These are phyloP conservation scores for Agrotis ipsilon DNA, from an alignment of 2,888 invertebrate species.

Conservation along the genomic window DNA sequence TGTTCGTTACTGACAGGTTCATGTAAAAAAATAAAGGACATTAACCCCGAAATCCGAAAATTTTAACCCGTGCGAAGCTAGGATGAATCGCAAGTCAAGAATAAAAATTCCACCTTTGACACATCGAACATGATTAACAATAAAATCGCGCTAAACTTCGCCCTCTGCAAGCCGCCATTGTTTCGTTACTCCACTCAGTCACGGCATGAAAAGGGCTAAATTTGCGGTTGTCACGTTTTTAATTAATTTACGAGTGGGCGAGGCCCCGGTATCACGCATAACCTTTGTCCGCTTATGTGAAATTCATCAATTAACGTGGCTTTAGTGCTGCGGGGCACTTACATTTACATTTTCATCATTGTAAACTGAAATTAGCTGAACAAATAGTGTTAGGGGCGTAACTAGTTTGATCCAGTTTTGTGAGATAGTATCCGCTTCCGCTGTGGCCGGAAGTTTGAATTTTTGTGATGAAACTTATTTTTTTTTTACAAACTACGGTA, in stretches of 20 bases:
- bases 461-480: slow-evolving; percentile 15
- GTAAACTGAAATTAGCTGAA: slow-evolving; percentile 44
- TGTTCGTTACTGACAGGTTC: no score
- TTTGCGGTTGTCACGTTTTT: slow-evolving; percentile 88
- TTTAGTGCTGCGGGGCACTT: slow-evolving; percentile 66
- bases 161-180: slow-evolving; percentile 64
- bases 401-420: slow-evolving; percentile 34
- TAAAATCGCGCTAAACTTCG: slow-evolving; percentile 70
- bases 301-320: slow-evolving; percentile 82
- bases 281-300: slow-evolving; percentile 77
- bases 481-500: neutral
- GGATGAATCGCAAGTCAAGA: no score
- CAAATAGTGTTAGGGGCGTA: slow-evolving; percentile 37
- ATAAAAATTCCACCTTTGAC: slow-evolving; percentile 11
- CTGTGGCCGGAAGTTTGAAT: neutral
- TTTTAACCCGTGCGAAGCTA: no score
- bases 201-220: slow-evolving; percentile 82
- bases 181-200: slow-evolving; percentile 71
- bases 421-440: slow-evolving; percentile 5
- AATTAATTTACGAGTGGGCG: slow-evolving; percentile 86
- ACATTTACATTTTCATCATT: slow-evolving; percentile 66
- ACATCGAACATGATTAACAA: slow-evolving; percentile 70
- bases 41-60: no score
- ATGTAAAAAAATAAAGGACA: no score
- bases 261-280: slow-evolving; percentile 75